Conservation (phyloP, 2,797 vertebrate species). For the Sphenopsis melanotis region DNA sequence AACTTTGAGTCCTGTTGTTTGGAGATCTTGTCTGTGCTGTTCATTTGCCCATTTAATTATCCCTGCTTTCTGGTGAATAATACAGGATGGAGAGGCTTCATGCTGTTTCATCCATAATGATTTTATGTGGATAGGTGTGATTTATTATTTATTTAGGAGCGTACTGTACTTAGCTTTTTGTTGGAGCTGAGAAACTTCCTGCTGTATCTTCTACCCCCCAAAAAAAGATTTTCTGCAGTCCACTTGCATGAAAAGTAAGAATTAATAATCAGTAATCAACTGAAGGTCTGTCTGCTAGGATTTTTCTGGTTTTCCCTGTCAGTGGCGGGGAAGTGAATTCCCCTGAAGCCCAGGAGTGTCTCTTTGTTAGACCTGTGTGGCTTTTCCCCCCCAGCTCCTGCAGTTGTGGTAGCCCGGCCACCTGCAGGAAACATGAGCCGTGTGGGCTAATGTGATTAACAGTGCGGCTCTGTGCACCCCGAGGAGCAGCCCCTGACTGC, state of each 20-base stretch:
- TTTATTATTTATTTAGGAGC: not conserved
- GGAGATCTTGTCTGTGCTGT: not conserved
- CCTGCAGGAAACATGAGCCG: conserved; percentile 11
- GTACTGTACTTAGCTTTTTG: not conserved
- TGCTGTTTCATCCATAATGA: not conserved
- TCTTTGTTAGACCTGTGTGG: not conserved
- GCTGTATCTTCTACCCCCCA: not conserved
- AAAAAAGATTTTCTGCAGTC: not conserved
- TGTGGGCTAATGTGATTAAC: not conserved
- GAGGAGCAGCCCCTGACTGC: not conserved
- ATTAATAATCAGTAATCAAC: not conserved
- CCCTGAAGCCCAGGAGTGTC: not conserved
- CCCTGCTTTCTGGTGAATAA: not conserved
- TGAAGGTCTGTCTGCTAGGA: not conserved
- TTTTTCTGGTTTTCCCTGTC: not conserved
- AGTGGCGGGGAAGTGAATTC: not conserved
- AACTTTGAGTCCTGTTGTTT: not conserved
- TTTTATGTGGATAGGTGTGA: not conserved
- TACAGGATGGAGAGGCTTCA: not conserved
- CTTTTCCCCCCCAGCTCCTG: not conserved
- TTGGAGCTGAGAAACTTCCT: not conserved
- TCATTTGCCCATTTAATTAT: not conserved
- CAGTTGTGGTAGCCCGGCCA: conserved; percentile 6
- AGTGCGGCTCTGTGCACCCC: not conserved
- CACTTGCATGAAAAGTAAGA: not conserved